A percentile compares a stretch with the other conserved stretches of the same genome.
Conservation (phyloP, 2,888 invertebrate genomes). For the Hirtodrosophila cameraria region DNA sequence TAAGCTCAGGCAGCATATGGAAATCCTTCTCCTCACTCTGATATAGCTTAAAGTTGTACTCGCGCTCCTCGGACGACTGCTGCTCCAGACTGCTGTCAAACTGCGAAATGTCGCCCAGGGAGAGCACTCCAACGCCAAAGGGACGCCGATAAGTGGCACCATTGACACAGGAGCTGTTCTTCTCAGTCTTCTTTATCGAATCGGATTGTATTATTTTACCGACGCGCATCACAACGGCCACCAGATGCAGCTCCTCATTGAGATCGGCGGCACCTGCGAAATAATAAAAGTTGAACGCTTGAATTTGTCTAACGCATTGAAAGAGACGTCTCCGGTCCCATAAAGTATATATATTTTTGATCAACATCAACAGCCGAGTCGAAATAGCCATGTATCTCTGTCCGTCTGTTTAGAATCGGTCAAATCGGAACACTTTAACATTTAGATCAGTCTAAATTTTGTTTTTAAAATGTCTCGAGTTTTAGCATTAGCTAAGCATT, state of each 20-base stretch:
- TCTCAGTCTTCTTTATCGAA: slow-evolving; percentile 83
- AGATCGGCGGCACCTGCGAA: slow-evolving; percentile 90
- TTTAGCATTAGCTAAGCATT: no score
- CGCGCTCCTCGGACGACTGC: slow-evolving; percentile 87
- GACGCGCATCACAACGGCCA: slow-evolving; percentile 95
- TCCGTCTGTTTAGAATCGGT: no score
- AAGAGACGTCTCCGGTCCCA: no score
- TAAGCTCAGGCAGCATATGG: slow-evolving; percentile 93
- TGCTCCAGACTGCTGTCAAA: slow-evolving; percentile 83
- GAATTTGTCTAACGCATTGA: no score
- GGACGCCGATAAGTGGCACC: slow-evolving; percentile 88
- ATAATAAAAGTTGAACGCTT: no score
- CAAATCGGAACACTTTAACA: no score
- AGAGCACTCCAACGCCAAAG: slow-evolving; percentile 93
- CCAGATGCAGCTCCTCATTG: slow-evolving; percentile 92
- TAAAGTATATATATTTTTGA: no score
- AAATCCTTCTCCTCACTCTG: slow-evolving; percentile 96
- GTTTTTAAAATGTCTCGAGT: no score
- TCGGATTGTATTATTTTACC: slow-evolving; percentile 90
- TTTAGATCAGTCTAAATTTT: no score
- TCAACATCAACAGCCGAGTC: no score
- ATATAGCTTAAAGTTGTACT: slow-evolving; percentile 92
- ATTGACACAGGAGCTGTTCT: slow-evolving; percentile 58
- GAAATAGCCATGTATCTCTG: no score
- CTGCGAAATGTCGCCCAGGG: slow-evolving; percentile 89